These are phyloP conservation scores for Cancer borealis DNA, from an alignment of 2,888 invertebrate genomes.

Conservation along the genomic window DNA sequence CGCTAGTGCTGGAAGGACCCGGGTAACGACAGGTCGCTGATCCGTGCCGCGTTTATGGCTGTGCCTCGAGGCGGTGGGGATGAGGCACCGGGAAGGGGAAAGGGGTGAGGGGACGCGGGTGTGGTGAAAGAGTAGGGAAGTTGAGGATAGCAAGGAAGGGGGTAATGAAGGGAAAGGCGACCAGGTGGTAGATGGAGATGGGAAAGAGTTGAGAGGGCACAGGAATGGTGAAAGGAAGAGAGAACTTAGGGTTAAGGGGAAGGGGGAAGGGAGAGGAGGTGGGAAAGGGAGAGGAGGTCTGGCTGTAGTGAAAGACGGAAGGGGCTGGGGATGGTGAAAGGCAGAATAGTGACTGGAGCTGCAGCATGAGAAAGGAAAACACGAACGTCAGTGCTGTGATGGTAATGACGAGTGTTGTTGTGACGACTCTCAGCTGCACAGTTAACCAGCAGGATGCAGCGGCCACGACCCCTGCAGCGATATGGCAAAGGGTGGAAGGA, in stretches of 20 bases:
- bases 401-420: not conserved
- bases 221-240: not conserved
- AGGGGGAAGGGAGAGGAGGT: not conserved
- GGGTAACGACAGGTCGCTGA: slow-evolving; percentile 37
- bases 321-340: not conserved
- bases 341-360: not conserved
- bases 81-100: not conserved
- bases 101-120: not conserved
- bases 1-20: not conserved
- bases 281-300: not conserved
- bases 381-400: not conserved
- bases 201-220: not conserved
- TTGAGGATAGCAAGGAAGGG: not conserved
- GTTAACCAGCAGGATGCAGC: not conserved
- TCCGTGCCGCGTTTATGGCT: slow-evolving; percentile 5
- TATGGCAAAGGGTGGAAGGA: not conserved
- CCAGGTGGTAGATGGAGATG: not conserved
- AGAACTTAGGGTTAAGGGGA: not conserved
- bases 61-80: not conserved
- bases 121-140: not conserved
- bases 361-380: not conserved
- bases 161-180: not conserved
- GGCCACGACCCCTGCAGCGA: not conserved
- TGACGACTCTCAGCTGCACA: slow-evolving; percentile 26
- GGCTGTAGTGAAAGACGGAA: not conserved